phyloP scores from a whole-genome alignment of 2,888 invertebrate genomes.

The Cheiracanthium punctorium region DNA sequence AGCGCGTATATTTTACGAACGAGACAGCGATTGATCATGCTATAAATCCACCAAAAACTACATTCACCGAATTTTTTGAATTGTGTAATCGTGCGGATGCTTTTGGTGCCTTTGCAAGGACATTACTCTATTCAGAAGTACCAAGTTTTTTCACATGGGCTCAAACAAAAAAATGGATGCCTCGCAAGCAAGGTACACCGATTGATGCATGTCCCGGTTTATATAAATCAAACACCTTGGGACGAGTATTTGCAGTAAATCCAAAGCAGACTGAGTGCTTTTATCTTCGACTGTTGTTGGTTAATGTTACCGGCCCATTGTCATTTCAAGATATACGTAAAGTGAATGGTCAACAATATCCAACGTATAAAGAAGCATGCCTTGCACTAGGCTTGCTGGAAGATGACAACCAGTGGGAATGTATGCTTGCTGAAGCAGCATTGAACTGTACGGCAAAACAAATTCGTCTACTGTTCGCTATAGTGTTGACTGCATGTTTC shows the following conservation, averaged over 20 bases:
- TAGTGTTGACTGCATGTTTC: constrained; percentile 36
- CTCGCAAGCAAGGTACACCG: constrained; percentile 47
- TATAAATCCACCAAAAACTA: too few relatives aligned
- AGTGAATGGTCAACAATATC: neutral
- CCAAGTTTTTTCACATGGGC: too few relatives aligned
- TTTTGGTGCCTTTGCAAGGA: too few relatives aligned
- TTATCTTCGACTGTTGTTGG: constrained; percentile 17
- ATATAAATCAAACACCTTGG: neutral
- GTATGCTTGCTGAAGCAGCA: constrained; percentile 42
- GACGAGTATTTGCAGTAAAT: neutral
- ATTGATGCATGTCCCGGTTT: neutral
- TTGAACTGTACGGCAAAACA: constrained; percentile 27
- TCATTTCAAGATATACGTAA: constrained; percentile 5
- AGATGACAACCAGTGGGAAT: constrained; percentile 35
- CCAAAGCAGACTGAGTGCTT: constrained; percentile 3
- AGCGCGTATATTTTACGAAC: too few relatives aligned
- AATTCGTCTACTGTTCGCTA: constrained; percentile 33
- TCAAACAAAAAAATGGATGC: too few relatives aligned
- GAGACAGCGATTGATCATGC: too few relatives aligned
- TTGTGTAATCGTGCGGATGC: too few relatives aligned
- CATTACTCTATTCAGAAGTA: too few relatives aligned
- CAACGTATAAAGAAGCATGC: constrained; percentile 18
- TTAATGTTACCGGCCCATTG: constrained; percentile 1
- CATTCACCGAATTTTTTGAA: too few relatives aligned
- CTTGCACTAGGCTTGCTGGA: constrained; percentile 36